Percentiles rank a stretch among this genome's conserved stretches.
Evolutionary conservation across 2,888 invertebrate species (phyloP).

Genomic region (Chrysomela aeneicollis): DNA sequence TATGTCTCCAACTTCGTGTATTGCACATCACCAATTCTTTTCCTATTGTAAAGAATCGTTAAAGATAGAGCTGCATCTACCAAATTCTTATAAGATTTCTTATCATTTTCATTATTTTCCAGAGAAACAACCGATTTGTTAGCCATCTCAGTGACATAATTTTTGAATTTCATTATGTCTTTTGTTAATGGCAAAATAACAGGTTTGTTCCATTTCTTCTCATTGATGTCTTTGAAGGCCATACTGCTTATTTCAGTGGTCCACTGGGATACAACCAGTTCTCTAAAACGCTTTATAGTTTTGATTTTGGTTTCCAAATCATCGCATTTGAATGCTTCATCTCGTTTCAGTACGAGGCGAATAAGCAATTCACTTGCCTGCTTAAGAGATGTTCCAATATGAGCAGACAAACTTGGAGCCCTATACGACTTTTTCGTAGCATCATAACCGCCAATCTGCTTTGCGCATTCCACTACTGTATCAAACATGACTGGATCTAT

Average conservation of each 20-base stretch:
- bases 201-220: conserved; percentile 37
- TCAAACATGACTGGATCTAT: conserved; percentile 15
- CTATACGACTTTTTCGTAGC: not conserved
- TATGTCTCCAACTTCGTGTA: conserved; percentile 38
- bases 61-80: conserved; percentile 38
- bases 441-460: conserved; percentile 16
- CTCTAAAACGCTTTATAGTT: conserved; percentile 36
- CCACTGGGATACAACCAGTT: conserved; percentile 38
- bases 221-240: conserved; percentile 42
- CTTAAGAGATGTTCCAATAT: conserved; percentile 22
- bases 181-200: conserved; percentile 38
- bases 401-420: conserved; percentile 19
- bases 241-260: conserved; percentile 37
- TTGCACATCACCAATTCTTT: conserved; percentile 45
- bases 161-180: conserved; percentile 40
- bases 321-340: conserved; percentile 13
- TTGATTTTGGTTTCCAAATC: conserved; percentile 29
- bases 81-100: conserved; percentile 33
- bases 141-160: conserved; percentile 34
- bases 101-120: conserved; percentile 24
- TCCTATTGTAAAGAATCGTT: conserved; percentile 43
- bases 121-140: conserved; percentile 25
- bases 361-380: conserved; percentile 25
- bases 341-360: conserved; percentile 23
- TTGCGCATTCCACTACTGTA: conserved; percentile 3